Percentiles rank a stretch among this genome's conserved stretches.
Conservation (phyloP, 2,888 invertebrate species). For the Sipha maydis region DNA sequence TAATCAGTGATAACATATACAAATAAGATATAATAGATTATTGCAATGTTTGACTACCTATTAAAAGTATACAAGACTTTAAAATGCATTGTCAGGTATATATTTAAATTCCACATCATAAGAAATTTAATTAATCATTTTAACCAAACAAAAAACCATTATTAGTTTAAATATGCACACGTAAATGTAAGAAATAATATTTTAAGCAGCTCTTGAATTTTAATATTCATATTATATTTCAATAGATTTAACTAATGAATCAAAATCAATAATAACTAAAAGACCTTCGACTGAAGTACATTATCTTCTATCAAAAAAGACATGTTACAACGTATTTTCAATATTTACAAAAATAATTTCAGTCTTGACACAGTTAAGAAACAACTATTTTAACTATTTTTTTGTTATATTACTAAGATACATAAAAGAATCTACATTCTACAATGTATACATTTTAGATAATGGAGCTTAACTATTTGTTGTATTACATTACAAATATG, state of each 20-base stretch:
- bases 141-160: too few relatives aligned
- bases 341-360: constrained; percentile 12
- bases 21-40: too few relatives aligned
- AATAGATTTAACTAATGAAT: constrained; percentile 5
- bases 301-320: not conserved
- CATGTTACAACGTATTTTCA: not conserved
- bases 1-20: too few relatives aligned
- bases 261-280: not conserved
- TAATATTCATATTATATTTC: not conserved
- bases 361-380: not conserved
- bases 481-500: not conserved
- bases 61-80: too few relatives aligned
- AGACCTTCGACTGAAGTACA: not conserved
- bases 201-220: not conserved
- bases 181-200: too few relatives aligned
- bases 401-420: not conserved
- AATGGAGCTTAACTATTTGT: not conserved
- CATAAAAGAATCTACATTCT: not conserved
- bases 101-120: too few relatives aligned
- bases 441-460: not conserved
- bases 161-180: too few relatives aligned
- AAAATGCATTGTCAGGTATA: too few relatives aligned
- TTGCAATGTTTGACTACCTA: too few relatives aligned
- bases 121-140: too few relatives aligned
- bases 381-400: not conserved